Conservation (phyloP, 2,797 vertebrate genomes). For the Argentina silus region DNA sequence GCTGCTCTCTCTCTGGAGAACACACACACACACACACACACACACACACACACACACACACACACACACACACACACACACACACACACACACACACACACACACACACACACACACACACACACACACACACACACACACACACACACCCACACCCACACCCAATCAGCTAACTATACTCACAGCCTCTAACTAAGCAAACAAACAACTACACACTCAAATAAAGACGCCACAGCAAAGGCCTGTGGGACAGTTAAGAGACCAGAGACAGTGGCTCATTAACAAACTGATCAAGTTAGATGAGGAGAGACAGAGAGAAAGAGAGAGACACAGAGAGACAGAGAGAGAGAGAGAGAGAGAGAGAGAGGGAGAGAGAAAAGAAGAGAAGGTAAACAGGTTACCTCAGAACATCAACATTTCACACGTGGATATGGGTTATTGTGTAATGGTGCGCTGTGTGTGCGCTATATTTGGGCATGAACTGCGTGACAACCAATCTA, state of each 20-base stretch:
- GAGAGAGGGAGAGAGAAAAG: not conserved
- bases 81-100: slow-evolving; percentile 44
- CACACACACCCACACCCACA: slow-evolving; percentile 37
- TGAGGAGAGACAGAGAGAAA: not conserved
- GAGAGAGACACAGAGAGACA: not conserved
- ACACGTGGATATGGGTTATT: not conserved
- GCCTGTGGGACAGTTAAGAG: slow-evolving; percentile 65
- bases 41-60: slow-evolving; percentile 43
- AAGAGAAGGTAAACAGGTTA: too few relatives aligned
- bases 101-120: slow-evolving; percentile 26
- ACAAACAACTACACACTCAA: slow-evolving; percentile 64
- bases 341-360: not conserved
- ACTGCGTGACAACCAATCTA: slow-evolving; percentile 37
- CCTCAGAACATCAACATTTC: too few relatives aligned
- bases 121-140: slow-evolving; percentile 45
- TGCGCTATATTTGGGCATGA: slow-evolving; percentile 3
- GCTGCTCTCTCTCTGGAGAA: not conserved
- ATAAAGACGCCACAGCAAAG: slow-evolving; percentile 66
- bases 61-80: slow-evolving; percentile 40
- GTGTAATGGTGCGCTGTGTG: too few relatives aligned
- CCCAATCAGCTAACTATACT: slow-evolving; percentile 72
- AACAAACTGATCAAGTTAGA: slow-evolving; percentile 44
- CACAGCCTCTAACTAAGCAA: slow-evolving; percentile 75
- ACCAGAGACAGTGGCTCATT: slow-evolving; percentile 67
- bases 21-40: slow-evolving; percentile 26